These are phyloP conservation scores for Stenodema calcarata DNA, from an alignment of 2,888 invertebrate species.

Conservation along the genomic window DNA sequence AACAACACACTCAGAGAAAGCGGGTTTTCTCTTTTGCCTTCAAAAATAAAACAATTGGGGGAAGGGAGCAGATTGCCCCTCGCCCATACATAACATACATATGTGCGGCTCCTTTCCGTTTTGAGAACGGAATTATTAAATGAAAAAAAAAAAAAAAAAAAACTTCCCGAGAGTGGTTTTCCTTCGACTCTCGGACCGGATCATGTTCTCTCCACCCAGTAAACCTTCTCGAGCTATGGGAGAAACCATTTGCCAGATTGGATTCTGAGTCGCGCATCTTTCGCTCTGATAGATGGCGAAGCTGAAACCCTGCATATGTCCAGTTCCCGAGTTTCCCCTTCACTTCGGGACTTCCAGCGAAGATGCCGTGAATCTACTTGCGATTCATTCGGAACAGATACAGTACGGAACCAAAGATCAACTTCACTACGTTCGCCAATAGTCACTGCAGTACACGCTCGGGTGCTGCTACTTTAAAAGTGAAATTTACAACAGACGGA, in stretches of 20 bases:
- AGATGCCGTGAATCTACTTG: neutral
- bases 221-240: neutral
- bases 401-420: conserved; percentile 59
- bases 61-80: conserved; percentile 33
- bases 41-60: neutral
- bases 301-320: conserved; percentile 39
- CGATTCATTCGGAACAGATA: too few species aligned
- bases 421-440: conserved; percentile 81
- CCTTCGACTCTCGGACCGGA: neutral
- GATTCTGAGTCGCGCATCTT: conserved; percentile 32
- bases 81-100: conserved; percentile 33
- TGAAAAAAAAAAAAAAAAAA: neutral
- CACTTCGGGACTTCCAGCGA: neutral
- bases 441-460: conserved; percentile 86
- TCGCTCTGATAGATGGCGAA: conserved; percentile 27
- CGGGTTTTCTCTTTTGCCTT: neutral
- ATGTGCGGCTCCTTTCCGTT: conserved; percentile 11
- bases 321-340: neutral
- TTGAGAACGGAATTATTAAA: conserved; percentile 16
- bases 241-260: conserved; percentile 40
- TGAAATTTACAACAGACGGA: conserved; percentile 74
- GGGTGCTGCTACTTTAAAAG: conserved; percentile 85
- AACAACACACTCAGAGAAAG: neutral
- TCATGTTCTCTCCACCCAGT: neutral
- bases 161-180: neutral